Percentiles rank a stretch among this genome's conserved stretches.
phyloP scores from a whole-genome alignment of 2,888 invertebrate genomes.

The Xanthorhoe designata region DNA sequence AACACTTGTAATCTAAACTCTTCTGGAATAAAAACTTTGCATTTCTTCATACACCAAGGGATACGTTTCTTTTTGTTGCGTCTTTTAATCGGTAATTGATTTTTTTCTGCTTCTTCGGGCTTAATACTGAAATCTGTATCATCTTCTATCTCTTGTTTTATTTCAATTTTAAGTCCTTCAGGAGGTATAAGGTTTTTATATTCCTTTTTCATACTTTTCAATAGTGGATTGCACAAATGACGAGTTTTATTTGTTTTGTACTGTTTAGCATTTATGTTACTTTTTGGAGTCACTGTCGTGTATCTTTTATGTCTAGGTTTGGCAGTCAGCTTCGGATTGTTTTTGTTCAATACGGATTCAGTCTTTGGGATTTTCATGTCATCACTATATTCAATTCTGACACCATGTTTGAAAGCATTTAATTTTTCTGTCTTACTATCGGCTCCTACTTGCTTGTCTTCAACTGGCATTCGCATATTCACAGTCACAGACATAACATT shows the following conservation, averaged over 20 bases:
- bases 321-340: background rate
- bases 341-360: constrained; percentile 1
- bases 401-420: background rate
- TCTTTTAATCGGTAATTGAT: too few species aligned
- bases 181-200: background rate
- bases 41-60: background rate
- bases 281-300: background rate
- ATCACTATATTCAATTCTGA: background rate
- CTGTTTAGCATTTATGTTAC: background rate
- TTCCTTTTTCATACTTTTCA: background rate
- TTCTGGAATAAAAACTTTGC: background rate
- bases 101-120: background rate
- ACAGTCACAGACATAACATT: constrained; percentile 29
- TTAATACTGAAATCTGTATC: background rate
- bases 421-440: constrained; percentile 5
- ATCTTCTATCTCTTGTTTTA: constrained; percentile 2
- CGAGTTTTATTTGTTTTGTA: background rate
- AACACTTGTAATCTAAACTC: background rate
- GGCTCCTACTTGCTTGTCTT: background rate
- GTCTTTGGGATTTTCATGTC: constrained; percentile 9
- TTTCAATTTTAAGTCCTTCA: background rate
- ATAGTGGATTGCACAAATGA: background rate
- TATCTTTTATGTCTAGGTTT: background rate
- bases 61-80: background rate
- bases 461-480: constrained; percentile 22